Evolutionary conservation across 2,797 vertebrate species (phyloP).

Genomic region (Synaphobranchus kaupii): DNA sequence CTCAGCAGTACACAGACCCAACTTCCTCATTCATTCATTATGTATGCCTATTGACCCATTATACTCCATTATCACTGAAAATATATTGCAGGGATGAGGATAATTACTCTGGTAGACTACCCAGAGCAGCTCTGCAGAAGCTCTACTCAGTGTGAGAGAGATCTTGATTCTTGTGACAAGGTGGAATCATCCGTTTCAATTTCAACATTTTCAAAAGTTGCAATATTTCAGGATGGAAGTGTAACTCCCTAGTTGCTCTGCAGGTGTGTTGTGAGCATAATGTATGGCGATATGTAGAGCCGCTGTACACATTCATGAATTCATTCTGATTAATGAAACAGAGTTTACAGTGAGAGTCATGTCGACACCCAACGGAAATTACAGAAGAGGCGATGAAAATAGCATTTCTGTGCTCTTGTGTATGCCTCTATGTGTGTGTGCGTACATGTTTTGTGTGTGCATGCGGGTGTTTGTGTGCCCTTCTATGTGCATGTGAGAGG

Average conservation of each 20-base stretch:
- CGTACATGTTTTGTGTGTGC: background rate
- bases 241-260: background rate
- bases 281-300: background rate
- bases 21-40: background rate
- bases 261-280: background rate
- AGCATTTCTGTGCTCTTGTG: background rate
- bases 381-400: background rate
- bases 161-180: background rate
- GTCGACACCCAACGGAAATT: background rate
- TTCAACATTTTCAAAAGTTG: background rate
- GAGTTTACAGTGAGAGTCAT: background rate
- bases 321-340: background rate
- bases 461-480: background rate
- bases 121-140: background rate
- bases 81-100: background rate
- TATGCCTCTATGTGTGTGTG: slow-evolving; percentile 15
- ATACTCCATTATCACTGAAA: background rate
- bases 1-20: background rate
- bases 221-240: background rate
- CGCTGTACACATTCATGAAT: background rate
- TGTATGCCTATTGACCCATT: background rate
- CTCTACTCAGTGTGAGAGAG: too few species aligned
- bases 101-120: background rate
- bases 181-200: background rate
- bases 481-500: background rate